Evolutionary conservation across 2,797 vertebrate species (phyloP).

Genomic region (Sarcoramphus papa): DNA sequence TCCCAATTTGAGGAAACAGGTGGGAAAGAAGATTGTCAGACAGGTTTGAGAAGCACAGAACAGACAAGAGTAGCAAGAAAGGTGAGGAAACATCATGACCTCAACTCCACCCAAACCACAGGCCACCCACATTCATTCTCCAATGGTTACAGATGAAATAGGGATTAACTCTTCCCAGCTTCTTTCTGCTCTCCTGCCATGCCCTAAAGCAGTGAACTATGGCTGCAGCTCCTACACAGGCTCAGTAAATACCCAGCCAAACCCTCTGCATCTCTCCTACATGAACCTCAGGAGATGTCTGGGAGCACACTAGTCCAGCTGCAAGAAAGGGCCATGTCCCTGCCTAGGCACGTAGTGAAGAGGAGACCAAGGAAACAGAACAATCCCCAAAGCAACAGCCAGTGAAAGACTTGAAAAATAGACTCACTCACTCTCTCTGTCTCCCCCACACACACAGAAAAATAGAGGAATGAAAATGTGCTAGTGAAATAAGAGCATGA

Average conservation of each 20-base stretch:
- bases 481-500: not conserved
- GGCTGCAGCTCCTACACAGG: not conserved
- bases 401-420: not conserved
- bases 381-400: not conserved
- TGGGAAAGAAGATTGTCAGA: not conserved
- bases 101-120: constrained; percentile 22
- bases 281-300: not conserved
- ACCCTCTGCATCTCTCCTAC: not conserved
- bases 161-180: not conserved
- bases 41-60: not conserved
- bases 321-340: not conserved
- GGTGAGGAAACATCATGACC: not conserved
- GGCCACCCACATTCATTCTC: constrained; percentile 20
- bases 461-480: not conserved
- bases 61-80: not conserved
- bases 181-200: not conserved
- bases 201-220: not conserved
- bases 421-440: not conserved
- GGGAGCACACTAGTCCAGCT: not conserved
- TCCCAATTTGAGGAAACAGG: constrained; percentile 16
- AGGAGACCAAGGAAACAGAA: not conserved
- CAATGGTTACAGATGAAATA: not conserved
- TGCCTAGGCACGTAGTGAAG: not conserved
- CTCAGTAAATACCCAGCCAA: not conserved
- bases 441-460: not conserved